These are phyloP conservation scores for Zeuzera pyrina DNA, from an alignment of 2,888 invertebrate genomes.

Conservation along the genomic window DNA sequence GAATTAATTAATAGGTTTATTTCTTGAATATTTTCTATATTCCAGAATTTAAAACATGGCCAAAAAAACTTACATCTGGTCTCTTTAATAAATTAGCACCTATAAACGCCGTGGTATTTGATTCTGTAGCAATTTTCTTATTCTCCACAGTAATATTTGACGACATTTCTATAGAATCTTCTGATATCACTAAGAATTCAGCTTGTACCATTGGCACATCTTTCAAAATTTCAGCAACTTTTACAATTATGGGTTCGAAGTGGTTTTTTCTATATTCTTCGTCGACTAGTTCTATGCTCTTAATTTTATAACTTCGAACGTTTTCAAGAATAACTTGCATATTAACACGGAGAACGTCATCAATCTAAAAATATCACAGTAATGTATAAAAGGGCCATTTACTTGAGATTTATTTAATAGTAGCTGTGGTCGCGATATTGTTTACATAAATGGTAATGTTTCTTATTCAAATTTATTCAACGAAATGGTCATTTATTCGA, in stretches of 20 bases:
- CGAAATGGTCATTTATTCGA: no score
- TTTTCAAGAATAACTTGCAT: slow-evolving; percentile 85
- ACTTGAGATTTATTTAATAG: no score
- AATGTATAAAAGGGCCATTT: no score
- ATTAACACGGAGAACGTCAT: slow-evolving; percentile 72
- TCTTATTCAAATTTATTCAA: no score
- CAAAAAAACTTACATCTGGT: slow-evolving; percentile 43
- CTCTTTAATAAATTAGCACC: slow-evolving; percentile 68
- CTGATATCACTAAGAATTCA: slow-evolving; percentile 73
- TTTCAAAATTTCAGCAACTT: slow-evolving; percentile 73
- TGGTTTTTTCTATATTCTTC: slow-evolving; percentile 63
- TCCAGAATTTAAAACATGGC: no score
- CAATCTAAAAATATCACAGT: no score
- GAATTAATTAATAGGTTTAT: no score
- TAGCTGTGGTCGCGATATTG: no score
- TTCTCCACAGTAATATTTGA: slow-evolving; percentile 73
- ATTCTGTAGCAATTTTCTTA: slow-evolving; percentile 72
- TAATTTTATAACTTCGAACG: slow-evolving; percentile 73
- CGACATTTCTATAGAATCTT: slow-evolving; percentile 60
- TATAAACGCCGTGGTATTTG: slow-evolving; percentile 61
- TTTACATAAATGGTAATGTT: no score
- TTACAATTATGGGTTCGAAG: slow-evolving; percentile 63
- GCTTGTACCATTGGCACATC: slow-evolving; percentile 81
- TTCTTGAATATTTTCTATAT: no score
- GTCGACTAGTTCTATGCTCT: slow-evolving; percentile 68